Conservation (phyloP, 2,797 vertebrate species). For the Scyliorhinus canicula region DNA sequence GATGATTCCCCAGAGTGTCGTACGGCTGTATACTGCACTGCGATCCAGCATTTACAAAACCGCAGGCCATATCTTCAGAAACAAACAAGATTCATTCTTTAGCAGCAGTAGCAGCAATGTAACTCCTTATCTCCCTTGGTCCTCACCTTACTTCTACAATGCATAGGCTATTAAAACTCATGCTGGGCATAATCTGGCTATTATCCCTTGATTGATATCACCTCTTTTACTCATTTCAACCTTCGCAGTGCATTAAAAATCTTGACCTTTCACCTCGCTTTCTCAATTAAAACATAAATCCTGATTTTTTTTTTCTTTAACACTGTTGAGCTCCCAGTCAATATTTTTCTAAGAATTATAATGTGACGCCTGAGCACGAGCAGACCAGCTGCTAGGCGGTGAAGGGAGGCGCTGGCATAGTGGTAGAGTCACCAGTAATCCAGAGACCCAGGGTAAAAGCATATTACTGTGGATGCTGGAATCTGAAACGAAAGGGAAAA, state of each 20-base stretch:
- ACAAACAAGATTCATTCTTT: neutral
- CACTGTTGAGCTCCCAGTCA: neutral
- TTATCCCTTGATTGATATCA: neutral
- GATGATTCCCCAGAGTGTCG: neutral
- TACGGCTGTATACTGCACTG: neutral
- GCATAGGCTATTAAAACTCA: neutral
- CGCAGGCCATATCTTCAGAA: neutral
- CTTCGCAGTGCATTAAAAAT: neutral
- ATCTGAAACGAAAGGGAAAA: too few relatives aligned
- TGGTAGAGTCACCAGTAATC: too few relatives aligned
- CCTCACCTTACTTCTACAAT: neutral
- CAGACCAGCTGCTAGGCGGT: too few relatives aligned
- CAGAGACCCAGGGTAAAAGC: too few relatives aligned
- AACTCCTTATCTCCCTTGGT: neutral
- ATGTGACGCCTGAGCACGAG: too few relatives aligned
- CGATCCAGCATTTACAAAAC: neutral
- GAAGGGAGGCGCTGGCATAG: too few relatives aligned
- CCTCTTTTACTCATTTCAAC: neutral
- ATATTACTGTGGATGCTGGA: too few relatives aligned
- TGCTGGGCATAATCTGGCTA: neutral
- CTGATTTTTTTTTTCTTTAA: neutral
- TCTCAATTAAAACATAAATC: constrained; percentile 5
- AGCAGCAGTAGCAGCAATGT: neutral
- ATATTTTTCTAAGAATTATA: neutral
- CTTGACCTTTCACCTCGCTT: neutral